Evolutionary conservation across 2,113 vertebrate genomes (phyloP).

Genomic region (Abramis brama): DNA sequence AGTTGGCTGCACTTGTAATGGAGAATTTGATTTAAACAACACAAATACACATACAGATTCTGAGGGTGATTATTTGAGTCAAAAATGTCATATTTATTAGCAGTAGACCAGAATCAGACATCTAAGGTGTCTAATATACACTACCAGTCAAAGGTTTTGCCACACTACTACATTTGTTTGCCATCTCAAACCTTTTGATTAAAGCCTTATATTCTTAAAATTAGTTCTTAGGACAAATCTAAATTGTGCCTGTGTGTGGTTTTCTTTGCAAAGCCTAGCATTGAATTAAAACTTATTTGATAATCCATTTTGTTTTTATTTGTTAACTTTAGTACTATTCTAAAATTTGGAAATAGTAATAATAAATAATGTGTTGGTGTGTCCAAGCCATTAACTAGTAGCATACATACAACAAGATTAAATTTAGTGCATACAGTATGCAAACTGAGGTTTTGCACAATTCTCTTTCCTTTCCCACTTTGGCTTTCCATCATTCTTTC

Average conservation of each 20-base stretch:
- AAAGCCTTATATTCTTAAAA: neutral
- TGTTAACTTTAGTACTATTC: neutral
- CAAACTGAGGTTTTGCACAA: neutral
- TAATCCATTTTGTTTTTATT: neutral
- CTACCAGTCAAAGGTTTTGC: neutral
- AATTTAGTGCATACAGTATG: neutral
- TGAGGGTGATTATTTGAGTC: neutral
- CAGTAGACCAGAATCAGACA: neutral
- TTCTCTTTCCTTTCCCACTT: neutral
- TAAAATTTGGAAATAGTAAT: neutral
- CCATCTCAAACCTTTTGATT: neutral
- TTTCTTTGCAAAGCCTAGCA: neutral
- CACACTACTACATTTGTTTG: neutral
- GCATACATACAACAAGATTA: neutral
- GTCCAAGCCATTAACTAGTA: neutral
- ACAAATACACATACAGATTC: neutral
- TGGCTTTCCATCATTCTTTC: neutral
- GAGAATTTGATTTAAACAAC: neutral
- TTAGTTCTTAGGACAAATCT: neutral
- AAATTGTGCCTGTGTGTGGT: neutral
- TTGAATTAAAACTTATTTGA: neutral
- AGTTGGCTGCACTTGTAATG: neutral
- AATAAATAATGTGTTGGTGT: neutral
- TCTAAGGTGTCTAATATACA: neutral
- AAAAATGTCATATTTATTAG: neutral